Evolutionary conservation across 2,113 vertebrate genomes (phyloP).

Genomic region (Dasypus novemcinctus): DNA sequence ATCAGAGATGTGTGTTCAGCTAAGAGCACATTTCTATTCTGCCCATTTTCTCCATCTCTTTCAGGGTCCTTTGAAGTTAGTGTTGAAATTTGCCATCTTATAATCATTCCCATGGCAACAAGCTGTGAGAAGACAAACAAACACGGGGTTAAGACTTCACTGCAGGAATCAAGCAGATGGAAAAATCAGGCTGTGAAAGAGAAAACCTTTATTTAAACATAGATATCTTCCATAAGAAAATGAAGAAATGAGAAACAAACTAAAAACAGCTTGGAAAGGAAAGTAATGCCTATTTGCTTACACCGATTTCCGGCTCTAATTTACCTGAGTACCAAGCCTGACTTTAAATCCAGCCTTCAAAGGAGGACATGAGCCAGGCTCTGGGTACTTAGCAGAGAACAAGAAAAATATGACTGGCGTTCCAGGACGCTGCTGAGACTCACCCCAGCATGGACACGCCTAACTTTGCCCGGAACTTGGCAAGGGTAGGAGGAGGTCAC

Average conservation of each 20-base stretch:
- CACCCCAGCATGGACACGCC: neutral
- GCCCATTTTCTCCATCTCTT: slow-evolving; percentile 39
- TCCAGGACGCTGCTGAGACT: neutral
- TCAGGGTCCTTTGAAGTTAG: slow-evolving; percentile 44
- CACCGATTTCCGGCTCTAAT: neutral
- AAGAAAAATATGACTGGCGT: neutral
- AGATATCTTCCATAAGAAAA: slow-evolving; percentile 21
- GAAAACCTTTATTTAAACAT: slow-evolving; percentile 56
- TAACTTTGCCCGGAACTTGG: neutral
- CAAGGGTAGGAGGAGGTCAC: neutral
- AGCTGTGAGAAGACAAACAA: slow-evolving; percentile 60
- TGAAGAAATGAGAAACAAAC: slow-evolving; percentile 43
- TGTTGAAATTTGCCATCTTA: slow-evolving; percentile 53
- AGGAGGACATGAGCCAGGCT: neutral
- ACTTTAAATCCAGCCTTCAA: neutral
- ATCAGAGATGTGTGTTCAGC: neutral
- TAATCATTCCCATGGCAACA: slow-evolving; percentile 70
- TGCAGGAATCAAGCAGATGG: slow-evolving; percentile 56
- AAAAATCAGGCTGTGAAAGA: slow-evolving; percentile 35
- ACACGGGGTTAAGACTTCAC: slow-evolving; percentile 46
- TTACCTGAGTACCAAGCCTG: neutral
- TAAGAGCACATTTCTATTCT: slow-evolving; percentile 25
- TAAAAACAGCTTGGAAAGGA: neutral
- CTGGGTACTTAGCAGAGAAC: neutral
- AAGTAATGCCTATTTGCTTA: neutral